phyloP scores from a whole-genome alignment of 1,140 invertebrate genomes.

The Tyrophagus putrescentiae region DNA sequence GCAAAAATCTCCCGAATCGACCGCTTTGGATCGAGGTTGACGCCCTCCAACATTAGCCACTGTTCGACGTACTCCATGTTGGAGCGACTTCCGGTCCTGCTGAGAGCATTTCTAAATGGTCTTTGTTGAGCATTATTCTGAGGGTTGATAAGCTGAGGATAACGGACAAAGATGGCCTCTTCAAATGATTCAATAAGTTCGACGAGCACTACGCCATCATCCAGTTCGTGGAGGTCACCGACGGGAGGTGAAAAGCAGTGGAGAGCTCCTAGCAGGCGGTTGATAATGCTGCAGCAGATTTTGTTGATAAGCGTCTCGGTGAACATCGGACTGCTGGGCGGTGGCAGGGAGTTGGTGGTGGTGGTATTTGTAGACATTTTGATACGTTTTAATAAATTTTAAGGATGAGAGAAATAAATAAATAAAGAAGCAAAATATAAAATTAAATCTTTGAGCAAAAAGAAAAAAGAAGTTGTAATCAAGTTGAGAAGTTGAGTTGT shows the following conservation, averaged over 20 bases:
- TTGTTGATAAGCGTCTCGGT: conserved; percentile 1
- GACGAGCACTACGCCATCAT: not conserved
- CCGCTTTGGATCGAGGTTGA: not conserved
- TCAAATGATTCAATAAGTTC: conserved; percentile 15
- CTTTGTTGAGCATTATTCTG: not conserved
- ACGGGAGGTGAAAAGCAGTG: not conserved
- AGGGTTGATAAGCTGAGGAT: not conserved
- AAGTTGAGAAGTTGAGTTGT: no score
- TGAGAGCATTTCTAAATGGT: not conserved
- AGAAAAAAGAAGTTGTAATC: no score
- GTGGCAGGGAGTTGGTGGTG: not conserved
- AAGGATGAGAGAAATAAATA: not conserved
- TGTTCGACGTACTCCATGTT: conserved; percentile 12
- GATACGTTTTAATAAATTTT: not conserved
- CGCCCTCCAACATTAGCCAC: not conserved
- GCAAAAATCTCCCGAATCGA: conserved; percentile 10
- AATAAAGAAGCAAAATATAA: not conserved
- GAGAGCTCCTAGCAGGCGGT: not conserved
- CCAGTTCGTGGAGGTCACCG: not conserved
- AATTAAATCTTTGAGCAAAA: not conserved
- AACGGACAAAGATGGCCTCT: not conserved
- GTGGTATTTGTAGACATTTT: no score
- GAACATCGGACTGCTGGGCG: not conserved
- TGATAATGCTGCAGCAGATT: conserved; percentile 8
- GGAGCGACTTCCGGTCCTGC: no score